Percentiles rank a stretch among this genome's conserved stretches.
Conservation (phyloP, 2,113 vertebrate species). For the Heterotilapia buettikoferi region DNA sequence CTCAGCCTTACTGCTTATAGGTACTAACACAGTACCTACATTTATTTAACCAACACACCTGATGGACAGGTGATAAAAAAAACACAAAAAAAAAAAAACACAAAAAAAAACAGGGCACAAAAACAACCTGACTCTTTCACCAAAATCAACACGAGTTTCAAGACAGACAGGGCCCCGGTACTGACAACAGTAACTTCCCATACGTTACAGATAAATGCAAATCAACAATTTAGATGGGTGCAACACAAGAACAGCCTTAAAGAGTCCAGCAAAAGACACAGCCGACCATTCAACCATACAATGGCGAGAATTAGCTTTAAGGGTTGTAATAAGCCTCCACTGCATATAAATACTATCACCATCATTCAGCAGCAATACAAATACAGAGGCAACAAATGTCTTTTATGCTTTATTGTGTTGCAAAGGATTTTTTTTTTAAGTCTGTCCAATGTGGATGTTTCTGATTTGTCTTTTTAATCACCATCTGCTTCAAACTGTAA, state of each 20-base stretch:
- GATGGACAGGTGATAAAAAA: background rate
- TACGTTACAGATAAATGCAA: background rate
- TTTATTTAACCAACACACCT: background rate
- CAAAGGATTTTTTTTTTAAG: background rate
- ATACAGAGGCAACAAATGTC: background rate
- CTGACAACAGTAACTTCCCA: background rate
- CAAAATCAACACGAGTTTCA: background rate
- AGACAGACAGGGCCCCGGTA: background rate
- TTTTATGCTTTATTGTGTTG: background rate
- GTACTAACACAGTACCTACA: background rate
- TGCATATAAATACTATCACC: background rate
- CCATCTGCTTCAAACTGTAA: background rate
- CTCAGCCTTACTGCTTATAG: background rate
- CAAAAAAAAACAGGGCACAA: background rate
- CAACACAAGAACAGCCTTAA: background rate
- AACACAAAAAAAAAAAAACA: background rate
- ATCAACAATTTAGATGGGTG: accelerated
- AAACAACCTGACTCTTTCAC: background rate
- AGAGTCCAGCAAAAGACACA: background rate
- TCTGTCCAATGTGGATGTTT: background rate
- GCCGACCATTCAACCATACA: background rate
- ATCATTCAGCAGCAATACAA: background rate
- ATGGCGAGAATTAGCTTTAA: background rate
- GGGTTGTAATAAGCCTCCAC: background rate
- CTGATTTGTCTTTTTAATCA: background rate